Conservation (phyloP, 1,140 invertebrate species). For the Drosophila takahashii region DNA sequence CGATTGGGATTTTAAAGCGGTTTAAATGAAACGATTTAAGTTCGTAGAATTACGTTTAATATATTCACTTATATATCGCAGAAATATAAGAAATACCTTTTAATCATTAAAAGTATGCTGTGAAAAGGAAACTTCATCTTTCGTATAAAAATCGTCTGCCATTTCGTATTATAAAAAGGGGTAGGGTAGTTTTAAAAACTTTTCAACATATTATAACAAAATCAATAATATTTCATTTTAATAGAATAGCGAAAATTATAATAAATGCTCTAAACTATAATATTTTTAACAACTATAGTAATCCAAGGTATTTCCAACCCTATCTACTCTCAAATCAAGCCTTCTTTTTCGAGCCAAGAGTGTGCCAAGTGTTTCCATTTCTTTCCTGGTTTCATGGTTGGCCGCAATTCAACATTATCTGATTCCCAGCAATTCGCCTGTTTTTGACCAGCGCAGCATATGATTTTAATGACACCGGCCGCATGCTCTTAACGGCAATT, state of each 20-base stretch:
- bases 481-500: conserved; percentile 26
- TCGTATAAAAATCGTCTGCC: no score
- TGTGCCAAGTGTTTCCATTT: not conserved
- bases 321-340: no score
- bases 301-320: not conserved
- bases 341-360: not conserved
- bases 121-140: no score
- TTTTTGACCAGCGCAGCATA: conserved; percentile 71
- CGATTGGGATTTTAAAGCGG: not conserved
- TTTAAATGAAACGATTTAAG: not conserved
- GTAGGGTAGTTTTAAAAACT: no score
- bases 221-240: no score
- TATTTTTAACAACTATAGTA: no score
- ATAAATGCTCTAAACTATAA: not conserved
- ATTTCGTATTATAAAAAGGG: no score
- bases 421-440: conserved; percentile 24
- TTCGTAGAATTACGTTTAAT: no score
- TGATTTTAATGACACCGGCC: conserved; percentile 68
- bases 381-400: conserved; percentile 13
- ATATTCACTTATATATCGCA: no score
- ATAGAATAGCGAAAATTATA: not conserved
- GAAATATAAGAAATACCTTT: no score
- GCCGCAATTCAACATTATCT: conserved; percentile 18
- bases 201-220: no score
- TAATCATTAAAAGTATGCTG: no score